Evolutionary conservation across 53 echinoderm and acorn worm species (phyloP), one percentile per base, ranked within the genome.

Genomic region (Mesocentrotus franciscanus): DNA sequence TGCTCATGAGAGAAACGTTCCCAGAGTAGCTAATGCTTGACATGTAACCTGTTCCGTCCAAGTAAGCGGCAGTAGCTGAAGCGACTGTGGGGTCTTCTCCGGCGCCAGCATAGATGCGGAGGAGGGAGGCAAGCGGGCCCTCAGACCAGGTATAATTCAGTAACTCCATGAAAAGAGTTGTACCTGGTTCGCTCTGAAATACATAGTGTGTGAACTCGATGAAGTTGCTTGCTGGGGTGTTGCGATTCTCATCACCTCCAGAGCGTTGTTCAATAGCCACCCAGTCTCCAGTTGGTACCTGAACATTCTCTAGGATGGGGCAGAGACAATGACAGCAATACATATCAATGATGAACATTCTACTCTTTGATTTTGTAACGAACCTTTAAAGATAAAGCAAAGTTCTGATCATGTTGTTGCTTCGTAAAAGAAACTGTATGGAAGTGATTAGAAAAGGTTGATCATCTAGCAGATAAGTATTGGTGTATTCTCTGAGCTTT

Each of bases 281-380:
- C 87, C 87, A 87, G n/a, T 87, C 59, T 58, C 87, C 87, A 24
- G 87, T 87, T 57, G 87, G 56, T 24, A 87, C 81, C 81, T 17
- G 20, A 18, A 81, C 42, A 8, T 81, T 22, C 16, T 42, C 81
- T 81, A 18, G 18, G 42, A 42, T 39, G 17, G 42, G 64, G 20
- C 17, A 42, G 20, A 81, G 81, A 36, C 8, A 32, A 42, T 64
- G 5, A 15, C 64, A 18, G 16, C 6, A 64, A 64, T 20, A 18
- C 64, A 64, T 49, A 64, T 18, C 64, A 64, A 16, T 18, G 20
- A 20, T 64, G 5, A 64, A 64, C 64, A 64, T 64, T 18, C 20
- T 64, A 16, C 62, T 16, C 62, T 16, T 14, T 62, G 18, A 18
- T 0, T 49, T 49, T 49, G 3, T 4, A 49, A 49, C 49, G 6